phyloP scores from a whole-genome alignment of 2,888 invertebrate genomes.

The Tenodera sinensis region DNA sequence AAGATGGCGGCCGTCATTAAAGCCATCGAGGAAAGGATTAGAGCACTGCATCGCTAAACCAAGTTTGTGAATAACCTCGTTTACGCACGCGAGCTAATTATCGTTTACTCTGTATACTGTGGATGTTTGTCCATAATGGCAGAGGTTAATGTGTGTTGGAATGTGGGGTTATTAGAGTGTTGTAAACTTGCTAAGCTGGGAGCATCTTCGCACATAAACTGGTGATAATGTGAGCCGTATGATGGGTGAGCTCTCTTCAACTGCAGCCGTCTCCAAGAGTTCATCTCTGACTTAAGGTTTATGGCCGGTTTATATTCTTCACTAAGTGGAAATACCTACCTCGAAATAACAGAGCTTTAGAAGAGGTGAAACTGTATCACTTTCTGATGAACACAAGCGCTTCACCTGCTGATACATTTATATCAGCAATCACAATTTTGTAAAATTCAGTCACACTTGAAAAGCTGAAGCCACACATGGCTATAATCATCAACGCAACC shows the following conservation, averaged over 20 bases:
- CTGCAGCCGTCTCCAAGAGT: background rate
- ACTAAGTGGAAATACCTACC: background rate
- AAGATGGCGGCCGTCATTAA: background rate
- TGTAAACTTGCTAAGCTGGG: background rate
- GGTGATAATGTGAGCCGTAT: background rate
- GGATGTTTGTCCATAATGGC: background rate
- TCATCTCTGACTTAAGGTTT: background rate
- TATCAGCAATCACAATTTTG: too few relatives aligned
- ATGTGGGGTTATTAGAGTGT: background rate
- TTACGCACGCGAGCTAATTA: background rate
- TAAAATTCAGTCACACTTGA: too few relatives aligned
- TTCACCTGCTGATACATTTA: too few relatives aligned
- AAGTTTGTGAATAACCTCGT: background rate
- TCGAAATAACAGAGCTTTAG: background rate
- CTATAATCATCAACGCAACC: too few relatives aligned
- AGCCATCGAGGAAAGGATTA: background rate
- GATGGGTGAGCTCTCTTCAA: background rate
- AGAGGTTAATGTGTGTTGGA: background rate
- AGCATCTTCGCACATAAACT: background rate
- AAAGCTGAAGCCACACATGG: too few relatives aligned
- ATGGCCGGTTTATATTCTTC: background rate
- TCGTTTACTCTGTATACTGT: background rate
- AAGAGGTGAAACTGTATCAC: background rate
- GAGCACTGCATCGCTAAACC: background rate
- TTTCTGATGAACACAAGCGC: background rate